Conservation (phyloP, 2,113 vertebrate genomes). For the Columbina picui region DNA sequence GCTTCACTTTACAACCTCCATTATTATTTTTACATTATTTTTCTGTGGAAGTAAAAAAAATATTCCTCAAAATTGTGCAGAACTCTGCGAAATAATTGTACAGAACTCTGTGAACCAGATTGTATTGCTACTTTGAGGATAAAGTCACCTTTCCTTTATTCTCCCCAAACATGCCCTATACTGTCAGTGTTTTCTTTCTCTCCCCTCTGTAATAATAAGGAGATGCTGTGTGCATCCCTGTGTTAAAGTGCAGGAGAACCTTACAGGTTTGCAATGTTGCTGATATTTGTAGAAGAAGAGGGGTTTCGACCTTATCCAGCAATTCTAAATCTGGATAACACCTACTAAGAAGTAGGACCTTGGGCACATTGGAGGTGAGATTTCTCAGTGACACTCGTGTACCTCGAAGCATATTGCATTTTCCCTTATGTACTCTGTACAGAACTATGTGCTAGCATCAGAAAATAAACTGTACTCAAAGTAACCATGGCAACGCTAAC, state of each 20-base stretch:
- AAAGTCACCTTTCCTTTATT: not conserved
- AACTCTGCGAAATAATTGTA: not conserved
- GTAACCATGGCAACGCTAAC: constrained; percentile 20
- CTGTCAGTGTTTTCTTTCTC: not conserved
- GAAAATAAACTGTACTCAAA: not conserved
- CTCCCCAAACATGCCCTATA: not conserved
- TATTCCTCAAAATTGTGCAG: not conserved
- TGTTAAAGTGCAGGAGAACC: not conserved
- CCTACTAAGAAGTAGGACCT: not conserved
- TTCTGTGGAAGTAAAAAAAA: not conserved
- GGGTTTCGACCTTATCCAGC: not conserved
- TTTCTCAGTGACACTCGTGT: not conserved
- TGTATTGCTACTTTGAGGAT: not conserved
- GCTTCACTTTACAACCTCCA: not conserved
- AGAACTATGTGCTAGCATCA: not conserved
- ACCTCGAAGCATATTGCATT: not conserved
- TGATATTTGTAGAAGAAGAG: not conserved
- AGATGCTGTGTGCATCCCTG: not conserved
- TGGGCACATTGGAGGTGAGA: not conserved
- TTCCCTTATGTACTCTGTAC: not conserved
- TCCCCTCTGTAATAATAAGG: not conserved
- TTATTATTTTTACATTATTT: not conserved
- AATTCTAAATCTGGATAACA: not conserved
- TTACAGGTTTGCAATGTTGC: not conserved
- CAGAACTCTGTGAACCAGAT: not conserved